These are phyloP conservation scores for Typhlichthys subterraneus DNA, from an alignment of 2,797 vertebrate genomes.

Conservation along the genomic window DNA sequence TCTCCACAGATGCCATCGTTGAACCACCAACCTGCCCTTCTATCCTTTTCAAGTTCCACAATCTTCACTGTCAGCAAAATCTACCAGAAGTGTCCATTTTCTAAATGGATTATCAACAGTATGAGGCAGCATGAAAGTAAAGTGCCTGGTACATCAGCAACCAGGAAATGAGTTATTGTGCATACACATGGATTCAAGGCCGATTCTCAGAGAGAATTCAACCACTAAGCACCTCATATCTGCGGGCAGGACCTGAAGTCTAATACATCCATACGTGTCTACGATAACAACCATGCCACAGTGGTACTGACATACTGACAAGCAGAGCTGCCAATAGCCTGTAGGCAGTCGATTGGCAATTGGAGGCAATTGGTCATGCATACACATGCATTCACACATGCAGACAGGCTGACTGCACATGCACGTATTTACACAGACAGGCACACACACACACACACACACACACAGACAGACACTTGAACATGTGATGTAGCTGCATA, in stretches of 20 bases:
- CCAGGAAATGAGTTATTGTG: conserved; percentile 43
- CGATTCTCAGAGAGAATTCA: conserved; percentile 22
- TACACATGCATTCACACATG: conserved; percentile 1
- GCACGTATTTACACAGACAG: conserved; percentile 1
- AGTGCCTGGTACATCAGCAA: conserved; percentile 28
- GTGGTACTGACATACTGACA: conserved; percentile 47
- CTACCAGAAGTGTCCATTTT: conserved; percentile 25
- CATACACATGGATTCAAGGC: conserved; percentile 22
- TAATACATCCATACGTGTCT: conserved; percentile 47
- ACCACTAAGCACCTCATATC: conserved; percentile 30
- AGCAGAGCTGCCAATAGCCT: conserved; percentile 51
- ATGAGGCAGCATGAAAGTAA: conserved; percentile 34
- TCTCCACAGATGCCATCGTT: too few species aligned
- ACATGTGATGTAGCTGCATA: neutral
- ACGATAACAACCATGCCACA: conserved; percentile 50
- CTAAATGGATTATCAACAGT: conserved; percentile 35
- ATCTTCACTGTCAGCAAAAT: neutral
- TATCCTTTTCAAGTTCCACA: neutral
- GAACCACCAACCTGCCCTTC: conserved; percentile 2
- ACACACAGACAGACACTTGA: conserved; percentile 1
- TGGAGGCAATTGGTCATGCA: conserved; percentile 38
- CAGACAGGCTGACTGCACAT: neutral
- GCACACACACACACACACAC: neutral
- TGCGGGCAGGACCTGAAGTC: conserved; percentile 39
- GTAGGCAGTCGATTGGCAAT: conserved; percentile 27